These are phyloP conservation scores for Aphis craccivora DNA, from an alignment of 1,140 invertebrate genomes.

Conservation along the genomic window DNA sequence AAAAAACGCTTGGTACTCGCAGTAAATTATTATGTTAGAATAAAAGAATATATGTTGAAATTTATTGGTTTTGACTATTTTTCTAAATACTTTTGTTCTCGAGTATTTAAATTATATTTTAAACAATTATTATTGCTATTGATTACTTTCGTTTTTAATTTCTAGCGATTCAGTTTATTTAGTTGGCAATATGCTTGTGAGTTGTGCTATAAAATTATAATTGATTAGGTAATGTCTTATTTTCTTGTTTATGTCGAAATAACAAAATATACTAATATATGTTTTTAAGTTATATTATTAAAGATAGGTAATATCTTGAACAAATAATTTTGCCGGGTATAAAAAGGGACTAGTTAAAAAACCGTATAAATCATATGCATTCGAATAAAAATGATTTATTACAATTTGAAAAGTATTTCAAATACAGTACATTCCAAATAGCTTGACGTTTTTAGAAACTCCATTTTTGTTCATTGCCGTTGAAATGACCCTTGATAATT, in stretches of 20 bases:
- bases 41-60: background rate
- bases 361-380: background rate
- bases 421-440: background rate
- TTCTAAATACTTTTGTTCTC: background rate
- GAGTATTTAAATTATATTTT: background rate
- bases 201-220: background rate
- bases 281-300: background rate
- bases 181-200: background rate
- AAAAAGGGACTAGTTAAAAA: background rate
- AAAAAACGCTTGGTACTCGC: background rate
- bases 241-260: no score
- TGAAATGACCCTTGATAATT: background rate
- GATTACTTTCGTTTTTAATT: background rate
- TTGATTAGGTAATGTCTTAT: background rate
- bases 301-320: background rate
- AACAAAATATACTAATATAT: background rate
- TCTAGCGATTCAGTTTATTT: background rate
- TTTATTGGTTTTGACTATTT: background rate
- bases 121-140: background rate
- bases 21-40: background rate
- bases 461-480: background rate
- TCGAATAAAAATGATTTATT: background rate
- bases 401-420: background rate
- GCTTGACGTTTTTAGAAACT: background rate
- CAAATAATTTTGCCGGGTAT: background rate